Percentiles rank a stretch among this genome's conserved stretches.
Evolutionary conservation across 2,113 vertebrate genomes (phyloP).

Genomic region (Amazona guildingii): DNA sequence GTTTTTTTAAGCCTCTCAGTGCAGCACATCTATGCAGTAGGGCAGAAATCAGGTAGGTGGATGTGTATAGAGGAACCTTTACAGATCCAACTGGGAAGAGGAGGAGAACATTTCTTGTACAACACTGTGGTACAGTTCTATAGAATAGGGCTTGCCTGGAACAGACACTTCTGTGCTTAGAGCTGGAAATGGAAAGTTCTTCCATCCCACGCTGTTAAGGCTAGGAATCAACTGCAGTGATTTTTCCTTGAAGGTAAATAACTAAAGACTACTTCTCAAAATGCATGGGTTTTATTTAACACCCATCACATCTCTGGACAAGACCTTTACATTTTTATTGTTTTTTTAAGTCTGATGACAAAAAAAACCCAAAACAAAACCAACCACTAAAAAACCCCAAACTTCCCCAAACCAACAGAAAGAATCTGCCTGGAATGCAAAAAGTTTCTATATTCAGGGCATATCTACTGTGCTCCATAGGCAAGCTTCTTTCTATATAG

Average conservation of each 20-base stretch:
- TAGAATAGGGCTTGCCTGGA: neutral
- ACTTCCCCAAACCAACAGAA: neutral
- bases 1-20: neutral
- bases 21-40: neutral
- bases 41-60: constrained; percentile 21
- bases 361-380: neutral
- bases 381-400: neutral
- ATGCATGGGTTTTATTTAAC: neutral
- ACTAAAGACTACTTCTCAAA: neutral
- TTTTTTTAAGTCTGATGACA: neutral
- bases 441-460: neutral
- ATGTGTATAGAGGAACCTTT: neutral
- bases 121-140: neutral
- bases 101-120: neutral
- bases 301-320: neutral
- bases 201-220: neutral
- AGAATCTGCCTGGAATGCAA: neutral
- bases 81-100: neutral
- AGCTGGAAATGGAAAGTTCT: constrained; percentile 3
- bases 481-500: neutral
- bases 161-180: neutral
- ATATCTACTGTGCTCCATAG: neutral
- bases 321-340: neutral
- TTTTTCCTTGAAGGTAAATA: neutral
- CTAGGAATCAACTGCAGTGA: neutral